Conservation (phyloP, 2,888 invertebrate genomes). For the Alitta virens region DNA sequence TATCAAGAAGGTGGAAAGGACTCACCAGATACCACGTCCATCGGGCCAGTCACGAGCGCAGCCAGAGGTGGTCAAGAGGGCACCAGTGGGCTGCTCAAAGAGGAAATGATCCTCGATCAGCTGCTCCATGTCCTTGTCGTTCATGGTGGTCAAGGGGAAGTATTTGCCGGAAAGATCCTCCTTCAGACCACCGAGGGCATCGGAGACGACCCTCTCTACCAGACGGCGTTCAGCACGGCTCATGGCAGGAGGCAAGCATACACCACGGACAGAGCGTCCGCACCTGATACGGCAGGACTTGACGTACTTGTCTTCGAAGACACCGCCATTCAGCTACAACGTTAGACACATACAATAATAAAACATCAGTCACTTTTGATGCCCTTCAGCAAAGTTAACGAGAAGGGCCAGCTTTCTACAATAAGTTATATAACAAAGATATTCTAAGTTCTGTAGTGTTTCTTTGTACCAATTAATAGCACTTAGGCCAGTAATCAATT, state of each 20-base stretch:
- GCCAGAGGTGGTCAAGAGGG: slow-evolving; percentile 29
- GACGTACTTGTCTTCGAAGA: slow-evolving; percentile 33
- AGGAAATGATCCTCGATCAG: slow-evolving; percentile 36
- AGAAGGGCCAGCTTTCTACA: too few relatives aligned
- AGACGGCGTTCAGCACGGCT: slow-evolving; percentile 34
- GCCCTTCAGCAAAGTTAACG: too few relatives aligned
- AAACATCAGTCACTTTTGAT: too few relatives aligned
- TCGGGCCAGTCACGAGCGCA: slow-evolving; percentile 71
- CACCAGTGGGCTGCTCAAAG: slow-evolving; percentile 31
- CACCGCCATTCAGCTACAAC: slow-evolving; percentile 28
- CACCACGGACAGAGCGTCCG: slow-evolving; percentile 32
- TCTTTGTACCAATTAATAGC: too few relatives aligned
- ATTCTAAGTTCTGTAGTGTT: too few relatives aligned
- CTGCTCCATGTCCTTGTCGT: slow-evolving; percentile 29
- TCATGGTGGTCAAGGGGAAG: slow-evolving; percentile 31
- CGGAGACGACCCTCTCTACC: slow-evolving; percentile 28
- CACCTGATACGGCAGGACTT: slow-evolving; percentile 33
- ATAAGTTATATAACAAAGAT: too few relatives aligned
- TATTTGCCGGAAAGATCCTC: slow-evolving; percentile 31
- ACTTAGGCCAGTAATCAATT: too few relatives aligned
- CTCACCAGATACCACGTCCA: slow-evolving; percentile 68
- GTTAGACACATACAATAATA: neutral
- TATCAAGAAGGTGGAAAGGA: neutral
- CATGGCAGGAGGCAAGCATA: slow-evolving; percentile 33
- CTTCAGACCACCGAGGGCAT: slow-evolving; percentile 27